These are phyloP conservation scores for Cherax quadricarinatus DNA, from an alignment of 1,140 invertebrate species.

Conservation along the genomic window DNA sequence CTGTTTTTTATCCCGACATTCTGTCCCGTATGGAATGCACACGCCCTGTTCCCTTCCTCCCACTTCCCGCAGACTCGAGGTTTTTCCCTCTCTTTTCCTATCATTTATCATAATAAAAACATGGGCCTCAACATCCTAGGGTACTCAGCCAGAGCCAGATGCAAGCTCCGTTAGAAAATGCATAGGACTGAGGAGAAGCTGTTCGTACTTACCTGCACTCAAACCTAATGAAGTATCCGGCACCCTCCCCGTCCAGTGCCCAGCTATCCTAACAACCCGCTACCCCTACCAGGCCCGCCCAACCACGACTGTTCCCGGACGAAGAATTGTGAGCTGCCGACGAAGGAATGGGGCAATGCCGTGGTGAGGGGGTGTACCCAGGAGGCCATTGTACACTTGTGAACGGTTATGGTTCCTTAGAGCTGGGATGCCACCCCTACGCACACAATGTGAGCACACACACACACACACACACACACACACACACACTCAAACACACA, in stretches of 20 bases:
- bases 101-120: too few relatives aligned
- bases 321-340: neutral
- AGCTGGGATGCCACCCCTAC: neutral
- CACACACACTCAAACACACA: too few relatives aligned
- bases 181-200: too few relatives aligned
- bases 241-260: too few relatives aligned
- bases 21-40: neutral
- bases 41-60: neutral
- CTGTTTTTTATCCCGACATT: neutral
- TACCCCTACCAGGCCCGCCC: too few relatives aligned
- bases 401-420: neutral
- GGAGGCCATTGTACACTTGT: neutral
- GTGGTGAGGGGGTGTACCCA: neutral
- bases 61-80: neutral
- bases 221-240: too few relatives aligned
- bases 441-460: neutral
- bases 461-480: neutral
- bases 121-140: too few relatives aligned
- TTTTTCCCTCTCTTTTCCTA: too few relatives aligned
- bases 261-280: too few relatives aligned
- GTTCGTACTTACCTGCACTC: too few relatives aligned
- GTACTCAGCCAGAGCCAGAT: too few relatives aligned
- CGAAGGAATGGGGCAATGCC: neutral
- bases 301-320: neutral
- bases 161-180: too few relatives aligned